These are phyloP conservation scores for Ichneumoninae sp. DNA, from an alignment of 2,888 invertebrate genomes.

Conservation along the genomic window DNA sequence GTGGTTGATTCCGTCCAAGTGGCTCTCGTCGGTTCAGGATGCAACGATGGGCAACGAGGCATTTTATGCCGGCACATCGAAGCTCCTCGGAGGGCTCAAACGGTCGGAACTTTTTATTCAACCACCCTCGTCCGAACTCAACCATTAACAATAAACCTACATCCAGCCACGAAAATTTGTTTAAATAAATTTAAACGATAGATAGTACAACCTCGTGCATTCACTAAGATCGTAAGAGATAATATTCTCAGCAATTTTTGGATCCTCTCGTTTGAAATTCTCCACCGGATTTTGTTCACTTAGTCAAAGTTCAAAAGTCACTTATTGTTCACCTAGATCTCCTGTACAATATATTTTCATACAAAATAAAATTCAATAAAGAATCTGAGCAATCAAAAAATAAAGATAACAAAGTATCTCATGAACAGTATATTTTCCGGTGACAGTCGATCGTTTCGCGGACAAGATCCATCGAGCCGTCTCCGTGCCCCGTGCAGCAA, in stretches of 20 bases:
- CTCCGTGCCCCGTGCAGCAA: neutral
- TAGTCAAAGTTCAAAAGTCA: neutral
- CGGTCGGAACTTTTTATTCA: neutral
- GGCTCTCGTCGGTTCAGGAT: conserved; percentile 35
- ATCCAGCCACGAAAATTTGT: neutral
- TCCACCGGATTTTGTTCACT: neutral
- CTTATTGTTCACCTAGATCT: neutral
- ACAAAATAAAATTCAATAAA: conserved; percentile 21
- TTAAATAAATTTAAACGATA: neutral
- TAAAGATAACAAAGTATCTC: conserved; percentile 24
- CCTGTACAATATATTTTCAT: neutral
- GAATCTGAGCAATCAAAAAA: conserved; percentile 28
- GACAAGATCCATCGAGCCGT: conserved; percentile 58
- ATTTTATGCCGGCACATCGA: conserved; percentile 71
- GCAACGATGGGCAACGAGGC: conserved; percentile 59
- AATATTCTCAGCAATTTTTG: neutral
- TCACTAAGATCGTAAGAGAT: neutral
- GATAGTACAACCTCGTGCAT: neutral
- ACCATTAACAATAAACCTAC: neutral
- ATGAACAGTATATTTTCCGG: conserved; percentile 49
- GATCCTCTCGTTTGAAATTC: neutral
- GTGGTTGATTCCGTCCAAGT: conserved; percentile 47
- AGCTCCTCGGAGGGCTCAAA: conserved; percentile 18
- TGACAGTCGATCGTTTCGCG: conserved; percentile 58
- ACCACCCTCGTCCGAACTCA: neutral